Conservation (phyloP, 64 coral and sea anemone genomes). For the Platygyra sinensis region DNA sequence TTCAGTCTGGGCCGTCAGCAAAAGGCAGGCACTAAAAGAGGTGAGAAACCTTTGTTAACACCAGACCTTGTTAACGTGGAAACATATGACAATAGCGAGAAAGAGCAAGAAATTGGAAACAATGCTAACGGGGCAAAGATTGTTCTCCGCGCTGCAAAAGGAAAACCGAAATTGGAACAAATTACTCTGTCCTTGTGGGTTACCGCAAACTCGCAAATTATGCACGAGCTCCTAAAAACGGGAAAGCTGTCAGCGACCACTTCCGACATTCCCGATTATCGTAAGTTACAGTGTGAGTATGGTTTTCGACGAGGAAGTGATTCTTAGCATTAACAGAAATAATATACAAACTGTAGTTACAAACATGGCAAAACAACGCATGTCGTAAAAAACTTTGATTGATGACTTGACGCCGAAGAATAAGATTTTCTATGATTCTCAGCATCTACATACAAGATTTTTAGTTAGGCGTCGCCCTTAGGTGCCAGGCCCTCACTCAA, state of each 20-base stretch:
- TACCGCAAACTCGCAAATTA: constrained; percentile 28
- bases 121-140: neutral
- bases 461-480: too few relatives aligned
- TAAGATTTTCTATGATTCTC: too few relatives aligned
- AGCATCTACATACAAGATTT: too few relatives aligned
- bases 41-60: constrained; percentile 19
- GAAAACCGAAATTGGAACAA: neutral
- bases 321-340: too few relatives aligned
- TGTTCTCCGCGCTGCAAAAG: neutral
- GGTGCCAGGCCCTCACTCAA: too few relatives aligned
- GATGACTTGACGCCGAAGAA: too few relatives aligned
- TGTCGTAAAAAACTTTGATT: too few relatives aligned
- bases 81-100: constrained; percentile 19
- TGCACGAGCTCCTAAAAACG: constrained; percentile 2
- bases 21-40: neutral
- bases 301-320: too few relatives aligned
- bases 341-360: too few relatives aligned
- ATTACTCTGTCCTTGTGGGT: constrained; percentile 17
- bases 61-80: constrained; percentile 25
- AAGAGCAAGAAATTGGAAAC: too few relatives aligned
- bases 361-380: too few relatives aligned
- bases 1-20: constrained; percentile 14
- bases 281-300: too few relatives aligned
- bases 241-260: constrained; percentile 9
- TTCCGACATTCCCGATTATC: neutral